Conservation (phyloP, 2,797 vertebrate species). For the Glyptemys insculpta region DNA sequence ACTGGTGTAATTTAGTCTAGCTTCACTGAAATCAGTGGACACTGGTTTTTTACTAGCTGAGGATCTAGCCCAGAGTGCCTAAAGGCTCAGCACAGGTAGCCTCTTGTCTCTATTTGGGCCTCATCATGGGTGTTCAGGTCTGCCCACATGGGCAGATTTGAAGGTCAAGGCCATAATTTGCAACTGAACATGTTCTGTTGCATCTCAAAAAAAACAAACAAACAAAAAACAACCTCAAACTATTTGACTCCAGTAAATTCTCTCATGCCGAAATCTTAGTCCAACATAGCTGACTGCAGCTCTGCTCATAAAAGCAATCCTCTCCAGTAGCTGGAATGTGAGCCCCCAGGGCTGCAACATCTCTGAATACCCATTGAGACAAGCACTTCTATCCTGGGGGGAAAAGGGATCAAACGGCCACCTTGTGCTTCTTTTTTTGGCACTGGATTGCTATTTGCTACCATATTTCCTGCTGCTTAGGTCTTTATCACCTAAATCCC, state of each 20-base stretch:
- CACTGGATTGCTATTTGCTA: not conserved
- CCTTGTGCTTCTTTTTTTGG: not conserved
- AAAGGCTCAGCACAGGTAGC: not conserved
- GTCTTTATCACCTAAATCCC: not conserved
- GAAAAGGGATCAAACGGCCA: not conserved
- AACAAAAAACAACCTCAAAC: accelerated
- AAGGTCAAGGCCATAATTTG: not conserved
- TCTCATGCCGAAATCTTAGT: not conserved
- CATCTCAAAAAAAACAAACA: not conserved
- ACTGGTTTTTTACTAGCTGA: not conserved
- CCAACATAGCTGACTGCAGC: accelerated
- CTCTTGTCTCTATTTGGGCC: not conserved
- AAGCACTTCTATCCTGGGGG: accelerated
- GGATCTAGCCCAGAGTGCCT: not conserved
- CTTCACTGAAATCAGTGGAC: not conserved
- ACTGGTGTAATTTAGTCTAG: not conserved
- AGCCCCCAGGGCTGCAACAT: not conserved
- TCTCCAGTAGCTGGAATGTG: accelerated
- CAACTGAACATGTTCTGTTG: not conserved
- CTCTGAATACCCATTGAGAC: accelerated
- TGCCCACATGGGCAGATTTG: not conserved
- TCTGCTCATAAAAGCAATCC: not conserved
- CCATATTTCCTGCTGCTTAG: not conserved
- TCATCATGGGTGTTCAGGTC: not conserved
- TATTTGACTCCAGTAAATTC: not conserved